These are phyloP conservation scores for Ectobius pallidus DNA, from an alignment of 2,888 invertebrate species.

Conservation along the genomic window DNA sequence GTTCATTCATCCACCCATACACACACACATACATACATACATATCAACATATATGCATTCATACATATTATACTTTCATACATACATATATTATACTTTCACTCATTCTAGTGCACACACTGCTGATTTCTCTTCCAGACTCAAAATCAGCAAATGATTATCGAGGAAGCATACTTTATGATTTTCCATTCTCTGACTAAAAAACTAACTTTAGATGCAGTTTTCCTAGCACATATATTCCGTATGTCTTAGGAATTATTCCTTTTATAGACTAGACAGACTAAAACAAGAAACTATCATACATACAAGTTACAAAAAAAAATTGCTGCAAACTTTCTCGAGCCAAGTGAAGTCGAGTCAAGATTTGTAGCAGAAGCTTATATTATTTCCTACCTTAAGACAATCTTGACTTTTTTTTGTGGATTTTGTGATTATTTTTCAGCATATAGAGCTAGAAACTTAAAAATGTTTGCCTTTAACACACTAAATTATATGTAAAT, in stretches of 20 bases:
- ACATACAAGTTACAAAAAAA: slow-evolving; percentile 18
- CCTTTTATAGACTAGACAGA: slow-evolving; percentile 20
- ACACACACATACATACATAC: not conserved
- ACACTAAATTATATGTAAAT: no score
- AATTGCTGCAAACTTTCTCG: slow-evolving; percentile 7
- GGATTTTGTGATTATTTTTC: no score
- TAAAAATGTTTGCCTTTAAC: no score
- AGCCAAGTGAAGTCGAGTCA: no score
- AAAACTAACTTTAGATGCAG: slow-evolving; percentile 3
- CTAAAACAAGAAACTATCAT: slow-evolving; percentile 9
- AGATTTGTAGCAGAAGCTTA: no score
- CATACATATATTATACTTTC: not conserved
- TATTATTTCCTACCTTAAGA: no score
- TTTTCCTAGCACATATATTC: not conserved
- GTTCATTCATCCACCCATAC: not conserved
- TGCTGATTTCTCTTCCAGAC: slow-evolving; percentile 6
- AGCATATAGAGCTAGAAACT: no score
- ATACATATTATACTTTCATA: not conserved
- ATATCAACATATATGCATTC: not conserved
- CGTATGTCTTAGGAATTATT: not conserved
- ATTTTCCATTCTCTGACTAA: no score
- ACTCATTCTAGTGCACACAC: not conserved
- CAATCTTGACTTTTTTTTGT: no score
- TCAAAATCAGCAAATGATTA: not conserved
- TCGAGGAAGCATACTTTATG: not conserved